Evolutionary conservation across 2,113 vertebrate species (phyloP).

Genomic region (Pterophyllum scalare): DNA sequence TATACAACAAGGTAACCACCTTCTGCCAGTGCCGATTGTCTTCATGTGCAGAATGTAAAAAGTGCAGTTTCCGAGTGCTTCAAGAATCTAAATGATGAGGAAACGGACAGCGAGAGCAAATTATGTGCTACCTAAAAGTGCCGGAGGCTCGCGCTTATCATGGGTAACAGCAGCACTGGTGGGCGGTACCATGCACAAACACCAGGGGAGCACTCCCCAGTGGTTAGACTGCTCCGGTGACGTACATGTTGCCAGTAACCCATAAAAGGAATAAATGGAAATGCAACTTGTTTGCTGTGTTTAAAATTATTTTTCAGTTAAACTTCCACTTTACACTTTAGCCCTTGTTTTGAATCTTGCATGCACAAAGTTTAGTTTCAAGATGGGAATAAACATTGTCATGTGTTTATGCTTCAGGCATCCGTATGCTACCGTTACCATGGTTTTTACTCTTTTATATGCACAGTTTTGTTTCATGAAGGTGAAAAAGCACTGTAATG

Average conservation of each 20-base stretch:
- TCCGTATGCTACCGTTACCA: background rate
- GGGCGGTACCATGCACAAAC: background rate
- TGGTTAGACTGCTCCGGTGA: background rate
- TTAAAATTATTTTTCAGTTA: slow-evolving; percentile 1
- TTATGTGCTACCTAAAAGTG: background rate
- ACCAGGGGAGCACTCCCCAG: background rate
- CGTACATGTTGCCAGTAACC: background rate
- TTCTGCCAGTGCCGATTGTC: background rate
- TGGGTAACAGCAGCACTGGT: background rate
- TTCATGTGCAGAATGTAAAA: background rate
- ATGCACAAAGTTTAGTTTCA: background rate
- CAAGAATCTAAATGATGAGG: background rate
- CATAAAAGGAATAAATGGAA: background rate
- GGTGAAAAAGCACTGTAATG: slow-evolving; percentile 2
- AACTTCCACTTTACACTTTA: background rate
- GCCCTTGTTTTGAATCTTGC: background rate
- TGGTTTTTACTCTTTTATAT: background rate
- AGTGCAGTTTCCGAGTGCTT: background rate
- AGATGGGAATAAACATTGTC: background rate
- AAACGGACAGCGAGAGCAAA: background rate
- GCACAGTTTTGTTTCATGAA: slow-evolving; percentile 2
- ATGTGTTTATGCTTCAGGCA: slow-evolving; percentile 10
- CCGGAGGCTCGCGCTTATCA: background rate
- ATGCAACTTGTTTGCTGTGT: background rate
- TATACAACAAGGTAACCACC: background rate